Evolutionary conservation across 2,797 vertebrate species (phyloP).

Genomic region (Acipenser ruthenus): DNA sequence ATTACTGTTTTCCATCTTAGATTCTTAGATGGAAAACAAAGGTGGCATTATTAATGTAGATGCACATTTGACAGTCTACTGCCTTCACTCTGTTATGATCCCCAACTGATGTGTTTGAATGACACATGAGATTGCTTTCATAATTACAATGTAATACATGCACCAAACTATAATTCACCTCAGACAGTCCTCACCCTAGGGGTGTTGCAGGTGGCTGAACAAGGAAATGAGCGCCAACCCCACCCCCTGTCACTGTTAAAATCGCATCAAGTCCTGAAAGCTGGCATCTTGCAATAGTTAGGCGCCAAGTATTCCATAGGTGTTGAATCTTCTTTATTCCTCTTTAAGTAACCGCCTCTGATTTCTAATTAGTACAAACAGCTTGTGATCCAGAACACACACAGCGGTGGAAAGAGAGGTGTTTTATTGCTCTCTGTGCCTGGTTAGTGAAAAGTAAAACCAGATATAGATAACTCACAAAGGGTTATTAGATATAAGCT

Average conservation of each 20-base stretch:
- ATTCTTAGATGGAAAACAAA: no score
- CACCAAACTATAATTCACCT: conserved; percentile 31
- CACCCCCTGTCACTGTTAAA: conserved; percentile 23
- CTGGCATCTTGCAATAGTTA: conserved; percentile 39
- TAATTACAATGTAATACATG: conserved; percentile 42
- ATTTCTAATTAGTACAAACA: conserved; percentile 23
- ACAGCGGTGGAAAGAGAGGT: background rate
- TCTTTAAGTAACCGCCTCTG: background rate
- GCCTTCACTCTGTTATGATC: conserved; percentile 27
- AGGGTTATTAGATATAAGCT: no score
- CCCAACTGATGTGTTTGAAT: conserved; percentile 25
- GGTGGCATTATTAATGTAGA: no score
- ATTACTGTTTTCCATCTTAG: no score
- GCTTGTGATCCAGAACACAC: background rate
- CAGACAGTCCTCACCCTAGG: conserved; percentile 42
- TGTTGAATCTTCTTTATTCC: background rate
- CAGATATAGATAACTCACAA: no score
- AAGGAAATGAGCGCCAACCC: conserved; percentile 38
- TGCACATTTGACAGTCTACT: no score
- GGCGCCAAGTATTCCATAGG: conserved; percentile 38
- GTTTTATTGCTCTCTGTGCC: no score
- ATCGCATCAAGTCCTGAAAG: conserved; percentile 32
- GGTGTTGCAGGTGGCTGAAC: conserved; percentile 53
- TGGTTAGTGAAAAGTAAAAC: no score
- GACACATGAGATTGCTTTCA: conserved; percentile 10